phyloP scores from a whole-genome alignment of 2,113 vertebrate genomes.

The Gallinago media region DNA sequence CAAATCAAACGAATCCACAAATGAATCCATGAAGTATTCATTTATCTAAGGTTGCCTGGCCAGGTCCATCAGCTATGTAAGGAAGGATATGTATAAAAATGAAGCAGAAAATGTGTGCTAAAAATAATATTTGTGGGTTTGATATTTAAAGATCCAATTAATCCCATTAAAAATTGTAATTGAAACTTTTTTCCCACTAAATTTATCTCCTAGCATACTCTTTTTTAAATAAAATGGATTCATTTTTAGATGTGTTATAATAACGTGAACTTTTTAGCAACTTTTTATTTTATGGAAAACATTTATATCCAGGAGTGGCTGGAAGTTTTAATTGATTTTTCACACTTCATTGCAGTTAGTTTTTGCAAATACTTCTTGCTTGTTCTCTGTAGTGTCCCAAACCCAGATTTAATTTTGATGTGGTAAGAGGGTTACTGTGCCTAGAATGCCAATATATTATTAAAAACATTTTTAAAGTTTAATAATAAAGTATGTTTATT shows the following conservation, averaged over 20 bases:
- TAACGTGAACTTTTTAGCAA: not conserved
- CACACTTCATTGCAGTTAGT: constrained; percentile 13
- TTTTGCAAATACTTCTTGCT: constrained; percentile 17
- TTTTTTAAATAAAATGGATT: not conserved
- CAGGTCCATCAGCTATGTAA: not conserved
- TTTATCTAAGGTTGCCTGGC: not conserved
- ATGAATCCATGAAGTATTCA: not conserved
- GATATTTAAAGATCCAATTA: not conserved
- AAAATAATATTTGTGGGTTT: not conserved
- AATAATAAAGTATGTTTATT: not conserved
- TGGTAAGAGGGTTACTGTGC: not conserved
- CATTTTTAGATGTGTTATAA: not conserved
- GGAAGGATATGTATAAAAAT: not conserved
- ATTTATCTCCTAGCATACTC: not conserved
- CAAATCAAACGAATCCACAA: not conserved
- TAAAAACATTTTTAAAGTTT: not conserved
- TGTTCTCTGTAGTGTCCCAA: not conserved
- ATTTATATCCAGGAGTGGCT: not conserved
- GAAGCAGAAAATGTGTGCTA: not conserved
- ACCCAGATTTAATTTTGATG: constrained; percentile 44
- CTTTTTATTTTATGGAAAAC: constrained; percentile 5
- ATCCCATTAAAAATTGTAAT: not conserved
- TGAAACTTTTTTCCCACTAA: not conserved
- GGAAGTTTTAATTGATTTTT: constrained; percentile 68
- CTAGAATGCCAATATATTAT: constrained; percentile 15